A percentile compares a stretch with the other conserved stretches of the same genome.
These are phyloP conservation scores for Dichetophora obliterata DNA, from an alignment of 2,888 invertebrate species.

Conservation along the genomic window DNA sequence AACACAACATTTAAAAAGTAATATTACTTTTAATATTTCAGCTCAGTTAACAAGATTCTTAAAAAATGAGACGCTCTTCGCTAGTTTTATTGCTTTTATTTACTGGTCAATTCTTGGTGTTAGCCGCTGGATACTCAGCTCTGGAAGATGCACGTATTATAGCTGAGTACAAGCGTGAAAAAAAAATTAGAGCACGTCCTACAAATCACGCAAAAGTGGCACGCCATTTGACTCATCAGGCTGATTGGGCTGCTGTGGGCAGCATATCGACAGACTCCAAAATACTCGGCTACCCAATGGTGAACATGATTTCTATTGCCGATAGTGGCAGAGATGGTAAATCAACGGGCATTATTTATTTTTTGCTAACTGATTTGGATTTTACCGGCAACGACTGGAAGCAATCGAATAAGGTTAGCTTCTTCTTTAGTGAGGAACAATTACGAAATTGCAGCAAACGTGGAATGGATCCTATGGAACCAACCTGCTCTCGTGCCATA, in stretches of 20 bases:
- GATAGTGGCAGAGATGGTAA: conserved; percentile 56
- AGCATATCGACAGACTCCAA: conserved; percentile 62
- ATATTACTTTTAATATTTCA: not conserved
- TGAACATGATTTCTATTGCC: conserved; percentile 68
- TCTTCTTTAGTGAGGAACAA: conserved; percentile 65
- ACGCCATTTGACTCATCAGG: conserved; percentile 63
- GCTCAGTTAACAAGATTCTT: not conserved
- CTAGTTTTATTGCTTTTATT: conserved; percentile 35
- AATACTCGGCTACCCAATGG: conserved; percentile 66
- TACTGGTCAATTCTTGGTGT: conserved; percentile 26
- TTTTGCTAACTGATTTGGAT: conserved; percentile 66
- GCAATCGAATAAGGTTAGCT: conserved; percentile 62
- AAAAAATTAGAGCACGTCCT: not conserved
- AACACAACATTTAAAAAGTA: too few species aligned
- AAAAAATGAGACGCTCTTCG: not conserved
- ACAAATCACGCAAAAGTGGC: conserved; percentile 66
- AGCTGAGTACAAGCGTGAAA: conserved; percentile 52
- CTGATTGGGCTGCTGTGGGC: conserved; percentile 67
- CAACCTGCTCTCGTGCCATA: conserved; percentile 65
- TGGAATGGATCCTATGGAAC: conserved; percentile 68
- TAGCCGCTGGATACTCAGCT: conserved; percentile 56
- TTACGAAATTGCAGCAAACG: conserved; percentile 58
- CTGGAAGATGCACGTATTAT: conserved; percentile 57
- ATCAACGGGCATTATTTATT: conserved; percentile 67
- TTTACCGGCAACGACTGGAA: conserved; percentile 68